Evolutionary conservation across 2,797 vertebrate genomes (phyloP).

Genomic region (Megaceryle alcyon): DNA sequence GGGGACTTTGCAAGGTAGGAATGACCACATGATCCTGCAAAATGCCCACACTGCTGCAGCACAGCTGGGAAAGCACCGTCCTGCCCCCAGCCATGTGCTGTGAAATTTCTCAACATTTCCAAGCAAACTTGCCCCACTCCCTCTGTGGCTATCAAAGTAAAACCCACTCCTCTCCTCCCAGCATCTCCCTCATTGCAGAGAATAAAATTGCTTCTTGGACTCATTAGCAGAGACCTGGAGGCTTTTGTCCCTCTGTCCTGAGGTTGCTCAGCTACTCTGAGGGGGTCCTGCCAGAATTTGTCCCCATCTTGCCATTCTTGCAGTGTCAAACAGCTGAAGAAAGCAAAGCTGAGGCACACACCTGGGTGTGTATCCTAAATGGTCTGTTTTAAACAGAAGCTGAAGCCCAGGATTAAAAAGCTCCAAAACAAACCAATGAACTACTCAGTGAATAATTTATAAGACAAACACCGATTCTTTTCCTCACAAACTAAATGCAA

Average conservation of each 20-base stretch:
- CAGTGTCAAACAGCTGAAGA: neutral
- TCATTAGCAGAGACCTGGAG: neutral
- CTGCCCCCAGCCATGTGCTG: fast-evolving
- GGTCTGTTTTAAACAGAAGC: neutral
- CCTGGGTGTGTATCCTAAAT: neutral
- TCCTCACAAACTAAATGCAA: neutral
- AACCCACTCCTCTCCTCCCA: neutral
- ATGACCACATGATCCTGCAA: neutral
- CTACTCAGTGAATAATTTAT: constrained; percentile 19
- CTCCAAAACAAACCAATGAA: constrained; percentile 43
- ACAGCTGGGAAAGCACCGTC: neutral
- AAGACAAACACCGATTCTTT: neutral
- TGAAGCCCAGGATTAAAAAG: constrained; percentile 1
- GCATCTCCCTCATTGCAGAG: neutral
- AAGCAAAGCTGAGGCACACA: neutral
- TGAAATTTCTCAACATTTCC: neutral
- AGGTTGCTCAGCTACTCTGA: neutral
- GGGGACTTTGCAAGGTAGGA: neutral
- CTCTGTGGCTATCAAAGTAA: fast-evolving
- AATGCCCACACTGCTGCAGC: fast-evolving
- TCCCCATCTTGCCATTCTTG: neutral
- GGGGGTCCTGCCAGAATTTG: neutral
- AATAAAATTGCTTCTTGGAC: neutral
- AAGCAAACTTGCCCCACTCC: neutral
- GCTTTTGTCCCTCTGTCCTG: neutral